Base-by-base conservation (phyloP, 2,888 invertebrate genomes). In the Pherbina coryleti region DNA sequence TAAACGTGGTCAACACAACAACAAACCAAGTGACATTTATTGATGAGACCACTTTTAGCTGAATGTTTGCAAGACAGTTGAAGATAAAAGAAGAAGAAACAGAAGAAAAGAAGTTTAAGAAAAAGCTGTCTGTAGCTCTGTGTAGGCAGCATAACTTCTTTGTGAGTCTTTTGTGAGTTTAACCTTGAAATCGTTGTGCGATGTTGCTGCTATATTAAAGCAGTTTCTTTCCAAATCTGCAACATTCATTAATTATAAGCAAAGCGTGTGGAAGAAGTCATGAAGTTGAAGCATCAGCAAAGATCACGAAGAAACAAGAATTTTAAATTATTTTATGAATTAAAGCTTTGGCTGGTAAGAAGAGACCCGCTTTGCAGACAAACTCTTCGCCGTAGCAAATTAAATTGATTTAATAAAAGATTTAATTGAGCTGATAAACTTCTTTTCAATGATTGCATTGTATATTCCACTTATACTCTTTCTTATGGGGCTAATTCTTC, bases 41-140 rank as follows among this genome's bases (percentile, higher is more conserved):
- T 69, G 49, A 69, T 69, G 69, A 49, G 51, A 25, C 69, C 22
- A 51, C 69, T 69, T 69, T 69, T 69, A 17, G 69, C 51, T 44
- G 69, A 5, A 44, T 11, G 4, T 22, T n/a, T 69, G 44, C 44
- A 44, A 44, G 44, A 44, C 11, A 11, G 11, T 44, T 44, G 44
- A 44, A 11, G 11, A 44, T 44, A 11, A 53, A 28, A 25, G 14
- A 69, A 44, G 7, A 51, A 51, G 51, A 17, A 49, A 11, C 25
- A 69, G 44, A 51, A 51, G 55, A 22, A 25, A 51, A 49, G 17
- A 51, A 19, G 51, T 64, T n/a, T 1, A 31, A 34, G 66, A 31
- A 66, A 31, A 19, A 3, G 9, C 14, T 37, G 22, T 25, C n/a
- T 44, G 11, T 14, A 44, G 37, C 5, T 60, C 60, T 60, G 60